Percentiles rank a stretch among this genome's conserved stretches.
Evolutionary conservation across 2,113 vertebrate genomes (phyloP).

Genomic region (Pseudopodoces humilis): DNA sequence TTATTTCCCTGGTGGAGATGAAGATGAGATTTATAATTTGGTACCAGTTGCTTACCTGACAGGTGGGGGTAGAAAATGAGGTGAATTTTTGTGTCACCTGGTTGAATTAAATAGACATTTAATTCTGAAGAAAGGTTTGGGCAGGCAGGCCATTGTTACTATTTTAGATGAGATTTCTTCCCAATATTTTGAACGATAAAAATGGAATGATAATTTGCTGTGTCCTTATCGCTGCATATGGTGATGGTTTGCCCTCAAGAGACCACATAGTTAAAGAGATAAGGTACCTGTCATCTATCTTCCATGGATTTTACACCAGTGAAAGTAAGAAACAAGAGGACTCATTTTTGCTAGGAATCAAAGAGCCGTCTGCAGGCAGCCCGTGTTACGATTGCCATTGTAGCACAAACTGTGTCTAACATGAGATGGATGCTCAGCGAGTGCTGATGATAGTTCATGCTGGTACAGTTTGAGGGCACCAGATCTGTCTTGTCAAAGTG

Average conservation of each 20-base stretch:
- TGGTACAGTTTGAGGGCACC: not conserved
- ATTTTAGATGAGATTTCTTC: not conserved
- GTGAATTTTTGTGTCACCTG: not conserved
- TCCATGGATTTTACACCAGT: conserved; percentile 3
- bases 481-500: conserved; percentile 21
- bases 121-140: not conserved
- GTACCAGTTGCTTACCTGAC: not conserved
- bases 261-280: not conserved
- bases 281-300: conserved; percentile 22
- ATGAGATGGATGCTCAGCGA: conserved; percentile 46
- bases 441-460: conserved; percentile 14
- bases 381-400: not conserved
- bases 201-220: not conserved
- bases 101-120: not conserved
- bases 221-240: not conserved
- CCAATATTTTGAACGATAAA: not conserved
- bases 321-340: not conserved
- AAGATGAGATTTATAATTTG: not conserved
- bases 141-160: not conserved
- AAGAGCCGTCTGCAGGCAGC: conserved; percentile 19
- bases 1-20: not conserved
- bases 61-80: not conserved
- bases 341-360: conserved; percentile 40
- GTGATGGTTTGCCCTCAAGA: conserved; percentile 30
- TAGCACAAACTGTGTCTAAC: not conserved